Evolutionary conservation across 2,113 vertebrate species (phyloP).

Genomic region (Pseudorectes ferrugineus): DNA sequence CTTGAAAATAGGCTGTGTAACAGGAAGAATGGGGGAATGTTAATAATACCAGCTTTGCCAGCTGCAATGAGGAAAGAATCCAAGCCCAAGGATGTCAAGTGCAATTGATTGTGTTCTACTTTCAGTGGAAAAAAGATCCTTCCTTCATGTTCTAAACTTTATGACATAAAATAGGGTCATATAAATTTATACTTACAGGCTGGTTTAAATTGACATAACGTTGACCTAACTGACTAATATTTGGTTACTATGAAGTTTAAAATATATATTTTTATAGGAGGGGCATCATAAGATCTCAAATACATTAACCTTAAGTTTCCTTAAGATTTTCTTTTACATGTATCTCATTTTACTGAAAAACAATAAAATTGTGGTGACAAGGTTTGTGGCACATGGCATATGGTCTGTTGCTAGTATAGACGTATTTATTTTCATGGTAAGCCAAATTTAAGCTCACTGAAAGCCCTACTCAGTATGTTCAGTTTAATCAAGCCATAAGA

Average conservation of each 20-base stretch:
- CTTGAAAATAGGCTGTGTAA: background rate
- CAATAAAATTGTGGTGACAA: background rate
- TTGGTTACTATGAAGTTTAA: background rate
- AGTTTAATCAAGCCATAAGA: background rate
- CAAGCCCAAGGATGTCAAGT: background rate
- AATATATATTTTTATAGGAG: background rate
- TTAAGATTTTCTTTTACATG: background rate
- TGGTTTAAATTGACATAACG: background rate
- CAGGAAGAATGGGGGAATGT: background rate
- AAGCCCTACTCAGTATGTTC: background rate
- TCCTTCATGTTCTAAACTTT: background rate
- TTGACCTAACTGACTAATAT: background rate
- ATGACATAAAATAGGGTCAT: background rate
- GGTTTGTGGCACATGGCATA: background rate
- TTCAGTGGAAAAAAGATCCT: background rate
- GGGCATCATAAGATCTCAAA: background rate
- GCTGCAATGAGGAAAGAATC: background rate
- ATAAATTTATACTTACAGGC: background rate
- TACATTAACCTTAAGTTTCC: background rate
- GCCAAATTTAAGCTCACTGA: background rate
- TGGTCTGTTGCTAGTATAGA: background rate
- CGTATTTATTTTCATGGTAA: background rate
- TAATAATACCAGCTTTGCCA: background rate
- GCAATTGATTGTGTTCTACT: background rate
- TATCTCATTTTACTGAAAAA: background rate